Evolutionary conservation across 64 coral and sea anemone genomes (phyloP).

Genomic region (Orbicella faveolata): DNA sequence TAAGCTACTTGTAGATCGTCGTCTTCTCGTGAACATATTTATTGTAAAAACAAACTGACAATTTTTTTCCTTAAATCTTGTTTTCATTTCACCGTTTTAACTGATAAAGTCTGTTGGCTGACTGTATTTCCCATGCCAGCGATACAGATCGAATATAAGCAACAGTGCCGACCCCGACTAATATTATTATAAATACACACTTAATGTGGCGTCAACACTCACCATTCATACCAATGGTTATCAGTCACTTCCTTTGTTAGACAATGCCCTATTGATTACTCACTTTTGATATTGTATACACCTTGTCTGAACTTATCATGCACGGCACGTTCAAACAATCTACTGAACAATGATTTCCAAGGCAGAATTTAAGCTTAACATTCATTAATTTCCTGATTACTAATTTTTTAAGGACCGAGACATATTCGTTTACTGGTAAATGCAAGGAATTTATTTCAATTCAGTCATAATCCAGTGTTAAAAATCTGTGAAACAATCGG

Average conservation of each 20-base stretch:
- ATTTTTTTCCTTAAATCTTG: not conserved
- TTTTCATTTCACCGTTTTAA: not conserved
- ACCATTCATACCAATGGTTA: not conserved
- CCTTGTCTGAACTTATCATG: not conserved
- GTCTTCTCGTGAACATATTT: not conserved
- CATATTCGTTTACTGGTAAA: no score
- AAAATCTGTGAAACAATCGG: no score
- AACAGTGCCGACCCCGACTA: not conserved
- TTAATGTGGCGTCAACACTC: not conserved
- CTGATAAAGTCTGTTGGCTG: not conserved
- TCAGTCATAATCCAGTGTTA: no score
- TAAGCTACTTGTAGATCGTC: not conserved
- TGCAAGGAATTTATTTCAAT: no score
- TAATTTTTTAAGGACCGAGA: no score
- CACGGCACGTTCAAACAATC: no score
- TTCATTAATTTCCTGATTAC: no score
- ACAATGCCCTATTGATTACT: constrained; percentile 13
- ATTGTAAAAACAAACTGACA: not conserved
- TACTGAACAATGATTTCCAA: no score
- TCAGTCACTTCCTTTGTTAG: not conserved
- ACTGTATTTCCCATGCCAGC: not conserved
- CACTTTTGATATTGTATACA: not conserved
- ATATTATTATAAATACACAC: not conserved
- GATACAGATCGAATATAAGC: not conserved
- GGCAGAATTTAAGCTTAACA: no score